Percentiles rank a stretch among this genome's conserved stretches.
These are phyloP conservation scores for Myxocyprinus asiaticus DNA, from an alignment of 2,113 vertebrate genomes.

Conservation along the genomic window DNA sequence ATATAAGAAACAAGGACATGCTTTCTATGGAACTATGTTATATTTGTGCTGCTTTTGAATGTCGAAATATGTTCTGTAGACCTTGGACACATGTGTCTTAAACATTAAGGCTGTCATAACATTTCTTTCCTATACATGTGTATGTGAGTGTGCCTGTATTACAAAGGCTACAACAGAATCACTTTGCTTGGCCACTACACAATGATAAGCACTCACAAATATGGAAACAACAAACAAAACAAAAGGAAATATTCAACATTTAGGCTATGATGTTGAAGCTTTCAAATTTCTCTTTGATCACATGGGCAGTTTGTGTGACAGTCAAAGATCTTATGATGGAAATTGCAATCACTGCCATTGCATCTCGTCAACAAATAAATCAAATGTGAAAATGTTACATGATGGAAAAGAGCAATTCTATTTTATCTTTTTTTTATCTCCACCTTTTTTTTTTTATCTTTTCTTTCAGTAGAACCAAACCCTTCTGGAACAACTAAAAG, in stretches of 20 bases:
- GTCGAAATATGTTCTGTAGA: constrained; percentile 1
- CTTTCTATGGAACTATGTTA: neutral
- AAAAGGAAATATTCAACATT: neutral
- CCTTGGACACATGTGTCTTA: neutral
- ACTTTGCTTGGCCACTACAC: no score
- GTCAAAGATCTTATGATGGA: neutral
- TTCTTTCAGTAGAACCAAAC: constrained; percentile 7
- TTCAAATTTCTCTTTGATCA: neutral
- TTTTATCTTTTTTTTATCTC: neutral
- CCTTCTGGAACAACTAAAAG: constrained; percentile 36
- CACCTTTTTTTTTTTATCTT: neutral
- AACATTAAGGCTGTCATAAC: no score
- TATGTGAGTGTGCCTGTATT: no score
- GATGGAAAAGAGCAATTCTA: neutral
- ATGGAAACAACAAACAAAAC: neutral
- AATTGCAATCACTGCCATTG: neutral
- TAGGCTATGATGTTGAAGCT: no score
- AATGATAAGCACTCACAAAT: neutral
- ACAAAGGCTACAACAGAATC: no score
- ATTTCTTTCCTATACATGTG: no score
- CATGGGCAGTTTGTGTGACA: neutral
- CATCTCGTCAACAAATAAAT: neutral
- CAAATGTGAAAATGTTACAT: neutral
- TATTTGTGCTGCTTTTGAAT: constrained; percentile 20
- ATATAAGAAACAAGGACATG: neutral